A percentile compares a stretch with the other conserved stretches of the same genome.
phyloP scores from a whole-genome alignment of 2,888 invertebrate species.

The Venustoraphidia nigricollis region DNA sequence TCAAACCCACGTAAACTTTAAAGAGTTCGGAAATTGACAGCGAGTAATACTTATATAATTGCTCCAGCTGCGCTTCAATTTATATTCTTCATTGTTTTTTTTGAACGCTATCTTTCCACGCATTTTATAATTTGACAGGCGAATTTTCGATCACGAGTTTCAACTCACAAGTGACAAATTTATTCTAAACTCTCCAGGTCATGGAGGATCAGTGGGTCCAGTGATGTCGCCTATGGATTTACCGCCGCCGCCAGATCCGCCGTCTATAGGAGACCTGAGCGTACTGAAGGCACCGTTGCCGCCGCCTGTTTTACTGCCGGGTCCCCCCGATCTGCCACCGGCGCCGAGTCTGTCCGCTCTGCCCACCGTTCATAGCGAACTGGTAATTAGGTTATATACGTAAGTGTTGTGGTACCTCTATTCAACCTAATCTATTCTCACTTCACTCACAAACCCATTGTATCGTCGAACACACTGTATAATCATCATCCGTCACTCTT shows the following conservation, averaged over 20 bases:
- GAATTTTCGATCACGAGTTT: no score
- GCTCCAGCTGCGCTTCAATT: no score
- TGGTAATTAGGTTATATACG: constrained; percentile 38
- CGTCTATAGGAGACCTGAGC: constrained; percentile 39
- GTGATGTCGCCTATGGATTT: constrained; percentile 17
- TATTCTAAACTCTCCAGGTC: no score
- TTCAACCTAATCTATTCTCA: constrained; percentile 1
- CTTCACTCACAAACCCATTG: neutral
- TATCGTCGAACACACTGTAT: neutral
- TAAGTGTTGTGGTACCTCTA: constrained; percentile 26
- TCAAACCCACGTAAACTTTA: no score
- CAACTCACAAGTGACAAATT: no score
- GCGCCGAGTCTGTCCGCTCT: constrained; percentile 23
- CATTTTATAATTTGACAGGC: no score
- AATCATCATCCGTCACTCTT: neutral
- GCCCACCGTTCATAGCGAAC: constrained; percentile 28
- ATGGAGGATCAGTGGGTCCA: neutral
- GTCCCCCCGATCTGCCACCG: constrained; percentile 40
- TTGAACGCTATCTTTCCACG: no score
- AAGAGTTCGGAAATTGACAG: no score
- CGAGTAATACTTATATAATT: no score
- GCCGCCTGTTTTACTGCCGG: constrained; percentile 29
- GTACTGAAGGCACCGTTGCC: constrained; percentile 45
- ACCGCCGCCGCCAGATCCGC: constrained; percentile 42
- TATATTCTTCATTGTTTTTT: no score